Evolutionary conservation across 1,140 invertebrate species (phyloP), one percentile per base, ranked within the genome.

Genomic region (Ceratosolen fusciceps): DNA sequence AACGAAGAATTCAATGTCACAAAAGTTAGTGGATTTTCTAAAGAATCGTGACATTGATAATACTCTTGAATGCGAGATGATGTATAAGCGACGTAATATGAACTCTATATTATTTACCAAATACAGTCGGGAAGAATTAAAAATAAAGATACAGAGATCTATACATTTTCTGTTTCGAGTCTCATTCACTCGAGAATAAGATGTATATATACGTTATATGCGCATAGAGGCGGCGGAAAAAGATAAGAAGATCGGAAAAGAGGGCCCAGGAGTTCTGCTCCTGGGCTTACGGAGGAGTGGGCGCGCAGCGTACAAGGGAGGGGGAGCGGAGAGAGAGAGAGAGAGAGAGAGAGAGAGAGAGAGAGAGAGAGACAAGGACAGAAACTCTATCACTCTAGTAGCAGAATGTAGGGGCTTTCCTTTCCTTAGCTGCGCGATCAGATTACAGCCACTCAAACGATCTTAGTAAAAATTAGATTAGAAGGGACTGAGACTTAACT

Each of bases 391-490:
- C n/a, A 43, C 14, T 39, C 12, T 12, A 14, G 47, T 19, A 71
- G 19, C 0, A 58, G 49, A 67, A 56, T 34, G 47, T 39, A 56
- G 26, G 60, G 76, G 56, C 39, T 75, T 4, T 47, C n/a, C n/a
- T n/a, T 52, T 58, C 49, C 43, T 24, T 75, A 19, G 74, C 26
- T 68, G 47, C 26, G 34, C 54, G 56, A 47, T 29, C 77, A 79
- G 77, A 79, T 79, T 79, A 74, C 58, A 31, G 71, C 1, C 58
- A 67, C 77, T 79, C 77, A 43, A 79, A 79, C 70, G 71, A 74
- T 39, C 70, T 65, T 67, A 73, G 70, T 70, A 67, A 67, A 79
- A 79, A 79, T 79, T 79, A 79, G 70, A 79, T 79, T 79, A 79
- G 77, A 24, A 65, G 77, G 56, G 70, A 79, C 54, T 77, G 19